phyloP scores from a whole-genome alignment of 2,797 vertebrate species.

The Tinamus major region DNA sequence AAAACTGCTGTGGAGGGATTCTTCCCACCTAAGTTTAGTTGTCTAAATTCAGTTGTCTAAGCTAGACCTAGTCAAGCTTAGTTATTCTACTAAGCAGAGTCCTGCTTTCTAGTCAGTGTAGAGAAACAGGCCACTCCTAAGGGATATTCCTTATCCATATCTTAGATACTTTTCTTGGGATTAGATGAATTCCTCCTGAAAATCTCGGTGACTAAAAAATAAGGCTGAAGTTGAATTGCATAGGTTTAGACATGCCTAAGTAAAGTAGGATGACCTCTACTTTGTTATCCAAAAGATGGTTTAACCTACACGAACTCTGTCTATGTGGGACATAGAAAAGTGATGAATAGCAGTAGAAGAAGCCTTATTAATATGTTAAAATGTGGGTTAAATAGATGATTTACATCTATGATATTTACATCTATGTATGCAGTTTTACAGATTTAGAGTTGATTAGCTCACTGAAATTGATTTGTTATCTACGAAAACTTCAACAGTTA shows the following conservation, averaged over 20 bases:
- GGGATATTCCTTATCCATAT: neutral
- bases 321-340: neutral
- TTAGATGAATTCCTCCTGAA: neutral
- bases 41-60: slow-evolving; percentile 56
- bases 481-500: neutral
- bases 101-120: neutral
- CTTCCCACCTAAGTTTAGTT: slow-evolving; percentile 65
- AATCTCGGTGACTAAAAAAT: neutral
- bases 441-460: neutral
- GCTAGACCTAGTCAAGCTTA: slow-evolving; percentile 53
- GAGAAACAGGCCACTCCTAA: neutral
- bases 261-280: neutral
- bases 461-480: neutral
- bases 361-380: neutral
- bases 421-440: neutral
- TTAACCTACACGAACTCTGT: neutral
- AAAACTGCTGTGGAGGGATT: slow-evolving; percentile 63
- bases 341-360: neutral
- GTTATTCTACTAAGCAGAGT: slow-evolving; percentile 2
- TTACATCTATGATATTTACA: neutral
- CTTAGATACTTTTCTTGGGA: neutral
- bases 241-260: neutral
- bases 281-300: neutral
- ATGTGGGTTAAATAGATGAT: neutral
- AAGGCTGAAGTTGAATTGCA: neutral